Evolutionary conservation across 2,888 invertebrate species (phyloP).

Genomic region (Caenorhabditis macrosperma): DNA sequence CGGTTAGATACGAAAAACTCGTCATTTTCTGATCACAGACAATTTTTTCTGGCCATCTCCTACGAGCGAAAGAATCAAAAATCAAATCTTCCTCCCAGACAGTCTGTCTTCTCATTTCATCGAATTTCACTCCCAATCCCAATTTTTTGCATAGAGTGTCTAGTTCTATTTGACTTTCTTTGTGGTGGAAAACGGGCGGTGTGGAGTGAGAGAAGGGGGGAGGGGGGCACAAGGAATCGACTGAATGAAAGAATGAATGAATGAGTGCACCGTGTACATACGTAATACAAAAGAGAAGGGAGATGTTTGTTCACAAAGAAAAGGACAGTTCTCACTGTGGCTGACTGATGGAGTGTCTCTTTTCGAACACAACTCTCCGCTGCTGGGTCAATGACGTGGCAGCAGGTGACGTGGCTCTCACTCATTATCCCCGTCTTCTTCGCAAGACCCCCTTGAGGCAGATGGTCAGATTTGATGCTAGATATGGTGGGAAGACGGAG

Average conservation of each 20-base stretch:
- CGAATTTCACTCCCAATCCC: neutral
- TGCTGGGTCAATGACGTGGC: neutral
- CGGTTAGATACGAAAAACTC: no score
- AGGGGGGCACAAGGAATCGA: conserved; percentile 13
- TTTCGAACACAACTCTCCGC: neutral
- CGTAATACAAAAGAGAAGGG: conserved; percentile 14
- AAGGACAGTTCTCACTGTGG: no score
- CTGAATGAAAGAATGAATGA: conserved; percentile 33
- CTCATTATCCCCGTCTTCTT: neutral
- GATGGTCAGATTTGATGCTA: neutral
- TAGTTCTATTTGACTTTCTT: conserved; percentile 30
- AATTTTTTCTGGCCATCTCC: neutral
- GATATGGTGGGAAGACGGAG: no score
- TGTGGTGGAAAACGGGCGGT: conserved; percentile 24
- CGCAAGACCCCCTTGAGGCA: neutral
- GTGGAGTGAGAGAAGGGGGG: neutral
- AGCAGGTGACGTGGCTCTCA: neutral
- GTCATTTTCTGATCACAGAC: no score
- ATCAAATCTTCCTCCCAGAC: neutral
- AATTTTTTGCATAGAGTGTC: neutral
- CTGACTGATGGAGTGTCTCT: conserved; percentile 14
- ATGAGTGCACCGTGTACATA: conserved; percentile 40
- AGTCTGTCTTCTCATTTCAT: neutral
- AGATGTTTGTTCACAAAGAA: neutral
- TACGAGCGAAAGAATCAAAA: neutral